Evolutionary conservation across 2,888 invertebrate genomes (phyloP).

Genomic region (Drosophila longiperda): DNA sequence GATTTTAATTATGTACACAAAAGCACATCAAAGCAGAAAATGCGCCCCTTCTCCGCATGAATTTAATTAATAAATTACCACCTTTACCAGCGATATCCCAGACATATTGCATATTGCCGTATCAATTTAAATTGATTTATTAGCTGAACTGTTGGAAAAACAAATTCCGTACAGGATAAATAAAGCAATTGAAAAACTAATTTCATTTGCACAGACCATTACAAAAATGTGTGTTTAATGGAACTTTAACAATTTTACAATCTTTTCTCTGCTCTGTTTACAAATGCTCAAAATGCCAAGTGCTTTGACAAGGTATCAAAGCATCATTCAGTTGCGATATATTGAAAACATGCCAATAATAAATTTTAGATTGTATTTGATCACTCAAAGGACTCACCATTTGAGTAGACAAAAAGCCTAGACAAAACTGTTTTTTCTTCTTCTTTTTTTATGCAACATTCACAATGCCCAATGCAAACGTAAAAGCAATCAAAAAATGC

Average conservation of each 20-base stretch:
- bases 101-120: conserved; percentile 4
- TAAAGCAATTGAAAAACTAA: background rate
- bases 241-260: conserved; percentile 9
- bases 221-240: conserved; percentile 4
- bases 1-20: conserved; percentile 69
- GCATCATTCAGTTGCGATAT: conserved; percentile 2
- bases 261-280: background rate
- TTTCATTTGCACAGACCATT: background rate
- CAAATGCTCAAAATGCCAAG: background rate
- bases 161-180: background rate
- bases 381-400: conserved; percentile 43
- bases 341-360: conserved; percentile 35
- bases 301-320: conserved; percentile 9
- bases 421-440: conserved; percentile 33
- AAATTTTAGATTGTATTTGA: conserved; percentile 47
- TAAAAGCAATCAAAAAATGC: conserved; percentile 78
- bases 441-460: conserved; percentile 26
- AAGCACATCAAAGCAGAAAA: conserved; percentile 63
- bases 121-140: conserved; percentile 5
- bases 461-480: conserved; percentile 66
- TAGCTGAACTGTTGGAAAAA: background rate
- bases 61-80: conserved; percentile 57
- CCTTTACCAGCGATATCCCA: conserved; percentile 1
- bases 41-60: conserved; percentile 37
- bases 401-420: conserved; percentile 38